Percentiles rank a stretch among this genome's conserved stretches.
phyloP scores from a whole-genome alignment of 1,140 invertebrate species.

The Drosophila auraria region DNA sequence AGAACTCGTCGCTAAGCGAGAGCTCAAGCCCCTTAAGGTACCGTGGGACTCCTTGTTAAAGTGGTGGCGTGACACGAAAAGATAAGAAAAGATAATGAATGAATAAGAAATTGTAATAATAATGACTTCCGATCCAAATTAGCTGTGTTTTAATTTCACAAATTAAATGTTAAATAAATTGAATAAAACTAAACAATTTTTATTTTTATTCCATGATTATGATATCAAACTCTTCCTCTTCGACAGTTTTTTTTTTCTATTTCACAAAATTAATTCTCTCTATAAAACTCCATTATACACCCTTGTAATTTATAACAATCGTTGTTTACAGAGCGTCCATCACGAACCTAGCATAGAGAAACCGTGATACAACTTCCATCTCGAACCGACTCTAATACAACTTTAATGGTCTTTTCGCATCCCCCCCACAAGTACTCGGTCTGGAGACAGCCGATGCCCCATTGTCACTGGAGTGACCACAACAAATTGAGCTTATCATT shows the following conservation, averaged over 20 bases:
- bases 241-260: no score
- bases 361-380: conserved; percentile 34
- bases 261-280: neutral
- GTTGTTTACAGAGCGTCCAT: neutral
- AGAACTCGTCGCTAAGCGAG: conserved; percentile 8
- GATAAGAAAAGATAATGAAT: neutral
- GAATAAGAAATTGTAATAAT: neutral
- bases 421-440: conserved; percentile 47
- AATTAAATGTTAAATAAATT: neutral
- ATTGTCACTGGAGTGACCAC: conserved; percentile 80
- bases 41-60: no score
- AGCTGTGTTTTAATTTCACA: neutral
- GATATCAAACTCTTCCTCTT: no score
- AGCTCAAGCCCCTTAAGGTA: neutral
- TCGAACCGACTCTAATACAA: conserved; percentile 63
- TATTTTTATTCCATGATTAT: no score
- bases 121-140: neutral
- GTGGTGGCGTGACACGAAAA: conserved; percentile 8
- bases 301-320: neutral
- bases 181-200: no score
- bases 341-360: neutral
- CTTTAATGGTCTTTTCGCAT: conserved; percentile 66
- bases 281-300: neutral
- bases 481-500: conserved; percentile 84
- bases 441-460: conserved; percentile 28